Evolutionary conservation across 2,888 invertebrate species (phyloP).

Genomic region (Electrophaes corylata): DNA sequence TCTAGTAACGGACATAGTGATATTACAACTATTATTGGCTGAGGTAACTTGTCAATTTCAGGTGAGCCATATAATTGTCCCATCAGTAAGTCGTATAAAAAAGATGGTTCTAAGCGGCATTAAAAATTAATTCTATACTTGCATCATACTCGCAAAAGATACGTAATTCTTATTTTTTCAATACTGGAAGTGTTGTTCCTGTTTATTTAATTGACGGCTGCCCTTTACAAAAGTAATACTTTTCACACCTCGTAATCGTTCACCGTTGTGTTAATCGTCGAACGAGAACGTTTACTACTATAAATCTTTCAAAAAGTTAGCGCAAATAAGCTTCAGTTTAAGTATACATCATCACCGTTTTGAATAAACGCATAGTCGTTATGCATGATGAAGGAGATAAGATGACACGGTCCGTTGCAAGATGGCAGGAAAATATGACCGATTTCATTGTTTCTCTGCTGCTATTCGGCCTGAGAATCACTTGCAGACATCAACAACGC

Average conservation of each 20-base stretch:
- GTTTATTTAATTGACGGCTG: constrained; percentile 34
- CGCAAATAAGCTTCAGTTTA: constrained; percentile 73
- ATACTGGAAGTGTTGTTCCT: not conserved
- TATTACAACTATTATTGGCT: too few species aligned
- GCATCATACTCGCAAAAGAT: not conserved
- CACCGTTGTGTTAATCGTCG: constrained; percentile 40
- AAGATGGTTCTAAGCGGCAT: too few species aligned
- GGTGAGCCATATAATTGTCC: too few species aligned
- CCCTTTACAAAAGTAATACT: constrained; percentile 30
- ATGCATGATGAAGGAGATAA: constrained; percentile 78
- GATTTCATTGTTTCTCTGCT: constrained; percentile 81
- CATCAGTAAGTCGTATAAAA: too few species aligned
- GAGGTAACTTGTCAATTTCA: too few species aligned
- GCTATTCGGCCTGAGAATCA: constrained; percentile 79
- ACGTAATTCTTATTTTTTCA: not conserved
- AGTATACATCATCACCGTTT: constrained; percentile 71
- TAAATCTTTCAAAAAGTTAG: constrained; percentile 67
- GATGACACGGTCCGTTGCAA: constrained; percentile 75
- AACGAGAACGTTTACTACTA: constrained; percentile 33
- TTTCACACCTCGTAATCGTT: constrained; percentile 32
- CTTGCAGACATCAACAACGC: constrained; percentile 80
- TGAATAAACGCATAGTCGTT: constrained; percentile 74
- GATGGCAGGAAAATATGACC: constrained; percentile 81
- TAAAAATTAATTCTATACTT: too few species aligned
- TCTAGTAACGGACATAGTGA: too few species aligned